Conservation (phyloP, 2,797 vertebrate genomes). For the Simalia tracyae region DNA sequence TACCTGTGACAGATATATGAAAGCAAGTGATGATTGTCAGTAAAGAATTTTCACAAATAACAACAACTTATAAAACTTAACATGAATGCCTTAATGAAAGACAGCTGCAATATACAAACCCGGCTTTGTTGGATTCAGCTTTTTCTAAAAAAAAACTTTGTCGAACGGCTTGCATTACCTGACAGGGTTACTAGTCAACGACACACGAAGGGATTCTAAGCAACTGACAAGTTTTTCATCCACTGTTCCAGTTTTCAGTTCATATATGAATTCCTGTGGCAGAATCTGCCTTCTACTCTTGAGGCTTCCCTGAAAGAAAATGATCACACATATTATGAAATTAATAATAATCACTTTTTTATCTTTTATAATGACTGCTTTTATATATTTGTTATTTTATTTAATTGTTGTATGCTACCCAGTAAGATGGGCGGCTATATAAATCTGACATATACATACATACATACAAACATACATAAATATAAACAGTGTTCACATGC, state of each 20-base stretch:
- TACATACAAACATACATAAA: too few relatives aligned
- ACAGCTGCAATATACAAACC: conserved; percentile 21
- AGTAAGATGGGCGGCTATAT: too few relatives aligned
- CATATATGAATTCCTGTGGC: conserved; percentile 92
- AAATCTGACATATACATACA: too few relatives aligned
- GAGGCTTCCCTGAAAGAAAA: conserved; percentile 84
- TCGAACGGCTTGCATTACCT: conserved; percentile 78
- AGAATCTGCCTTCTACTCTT: conserved; percentile 87
- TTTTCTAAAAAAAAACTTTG: neutral
- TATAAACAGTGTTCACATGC: neutral
- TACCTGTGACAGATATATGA: neutral
- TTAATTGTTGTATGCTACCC: neutral
- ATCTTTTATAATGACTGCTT: too few relatives aligned
- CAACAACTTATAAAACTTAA: neutral
- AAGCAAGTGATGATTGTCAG: neutral
- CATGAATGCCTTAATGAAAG: neutral
- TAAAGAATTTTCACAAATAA: neutral
- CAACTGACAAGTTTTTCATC: conserved; percentile 91
- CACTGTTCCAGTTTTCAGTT: conserved; percentile 86
- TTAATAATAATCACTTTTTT: neutral
- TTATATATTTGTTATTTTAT: neutral
- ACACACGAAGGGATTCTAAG: conserved; percentile 93
- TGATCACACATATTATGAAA: neutral
- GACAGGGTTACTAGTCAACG: conserved; percentile 97
- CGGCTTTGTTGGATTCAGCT: neutral